A percentile compares a stretch with the other conserved stretches of the same genome.
phyloP scores from a whole-genome alignment of 2,888 invertebrate genomes.

The Eulithis prunata region DNA sequence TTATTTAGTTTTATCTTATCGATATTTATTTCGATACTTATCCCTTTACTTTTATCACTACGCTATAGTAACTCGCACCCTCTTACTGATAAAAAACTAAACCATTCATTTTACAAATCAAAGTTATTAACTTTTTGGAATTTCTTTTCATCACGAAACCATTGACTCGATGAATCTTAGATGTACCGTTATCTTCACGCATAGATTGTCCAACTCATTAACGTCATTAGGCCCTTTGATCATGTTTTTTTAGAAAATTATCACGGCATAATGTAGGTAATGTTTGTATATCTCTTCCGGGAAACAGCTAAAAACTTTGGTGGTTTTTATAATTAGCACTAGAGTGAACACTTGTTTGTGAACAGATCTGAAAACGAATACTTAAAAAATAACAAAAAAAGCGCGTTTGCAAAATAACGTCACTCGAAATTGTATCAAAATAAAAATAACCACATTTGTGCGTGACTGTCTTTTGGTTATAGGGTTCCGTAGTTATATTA shows the following conservation, averaged over 20 bases:
- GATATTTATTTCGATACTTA: constrained; percentile 6
- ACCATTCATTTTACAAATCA: too few species aligned
- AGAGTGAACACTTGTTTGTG: too few species aligned
- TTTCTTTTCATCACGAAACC: neutral
- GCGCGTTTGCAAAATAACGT: neutral
- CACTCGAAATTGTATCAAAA: constrained; percentile 12
- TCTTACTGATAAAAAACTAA: neutral
- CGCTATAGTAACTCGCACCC: constrained; percentile 6
- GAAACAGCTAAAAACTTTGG: constrained; percentile 24
- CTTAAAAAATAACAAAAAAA: too few species aligned
- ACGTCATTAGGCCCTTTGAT: constrained; percentile 34
- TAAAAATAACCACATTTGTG: constrained; percentile 18
- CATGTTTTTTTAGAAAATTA: constrained; percentile 36
- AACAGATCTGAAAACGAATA: too few species aligned
- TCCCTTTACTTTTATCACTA: neutral
- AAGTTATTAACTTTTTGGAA: neutral
- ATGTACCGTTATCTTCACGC: constrained; percentile 35
- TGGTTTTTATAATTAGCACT: constrained; percentile 24
- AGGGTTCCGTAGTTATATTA: constrained; percentile 3
- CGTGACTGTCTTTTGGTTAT: constrained; percentile 6
- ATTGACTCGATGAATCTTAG: constrained; percentile 7
- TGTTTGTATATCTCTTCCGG: constrained; percentile 35
- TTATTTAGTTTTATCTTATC: constrained; percentile 16
- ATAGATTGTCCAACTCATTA: constrained; percentile 36
- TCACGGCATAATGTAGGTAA: constrained; percentile 10